Evolutionary conservation across 1,140 invertebrate species (phyloP).

Genomic region (Pristionchus pacificus): DNA sequence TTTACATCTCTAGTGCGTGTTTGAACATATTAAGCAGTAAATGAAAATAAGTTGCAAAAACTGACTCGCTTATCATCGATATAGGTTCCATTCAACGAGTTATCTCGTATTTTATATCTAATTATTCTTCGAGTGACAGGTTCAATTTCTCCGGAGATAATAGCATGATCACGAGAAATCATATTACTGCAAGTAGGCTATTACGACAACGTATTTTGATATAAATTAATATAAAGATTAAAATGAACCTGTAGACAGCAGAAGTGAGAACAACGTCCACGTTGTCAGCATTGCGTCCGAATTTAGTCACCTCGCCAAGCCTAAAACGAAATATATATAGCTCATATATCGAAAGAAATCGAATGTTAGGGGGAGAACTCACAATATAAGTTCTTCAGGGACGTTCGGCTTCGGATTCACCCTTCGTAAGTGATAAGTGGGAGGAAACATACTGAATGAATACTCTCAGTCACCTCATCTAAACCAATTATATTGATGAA

Average conservation of each 20-base stretch:
- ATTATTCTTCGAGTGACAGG: slow-evolving; percentile 30
- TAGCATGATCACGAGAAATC: background rate
- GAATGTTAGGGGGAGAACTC: no score
- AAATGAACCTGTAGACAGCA: background rate
- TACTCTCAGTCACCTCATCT: no score
- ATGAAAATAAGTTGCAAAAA: slow-evolving; percentile 15
- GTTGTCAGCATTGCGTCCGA: background rate
- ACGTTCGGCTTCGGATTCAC: no score
- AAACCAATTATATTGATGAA: no score
- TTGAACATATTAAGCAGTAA: slow-evolving; percentile 8
- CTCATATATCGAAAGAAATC: no score
- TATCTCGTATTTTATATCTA: slow-evolving; percentile 49
- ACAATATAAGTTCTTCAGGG: no score
- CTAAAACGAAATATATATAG: background rate
- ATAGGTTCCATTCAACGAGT: slow-evolving; percentile 60
- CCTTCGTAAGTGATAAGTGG: no score
- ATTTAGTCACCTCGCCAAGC: background rate
- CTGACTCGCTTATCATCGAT: slow-evolving; percentile 59
- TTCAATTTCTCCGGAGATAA: background rate
- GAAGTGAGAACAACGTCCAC: background rate
- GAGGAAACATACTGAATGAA: no score
- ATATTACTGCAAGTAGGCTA: background rate
- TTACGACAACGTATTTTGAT: no score
- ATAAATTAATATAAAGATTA: background rate
- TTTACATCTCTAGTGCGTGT: no score